Base-by-base conservation (phyloP, 2,888 invertebrate species). In the Cremastobaeus sp. region DNA sequence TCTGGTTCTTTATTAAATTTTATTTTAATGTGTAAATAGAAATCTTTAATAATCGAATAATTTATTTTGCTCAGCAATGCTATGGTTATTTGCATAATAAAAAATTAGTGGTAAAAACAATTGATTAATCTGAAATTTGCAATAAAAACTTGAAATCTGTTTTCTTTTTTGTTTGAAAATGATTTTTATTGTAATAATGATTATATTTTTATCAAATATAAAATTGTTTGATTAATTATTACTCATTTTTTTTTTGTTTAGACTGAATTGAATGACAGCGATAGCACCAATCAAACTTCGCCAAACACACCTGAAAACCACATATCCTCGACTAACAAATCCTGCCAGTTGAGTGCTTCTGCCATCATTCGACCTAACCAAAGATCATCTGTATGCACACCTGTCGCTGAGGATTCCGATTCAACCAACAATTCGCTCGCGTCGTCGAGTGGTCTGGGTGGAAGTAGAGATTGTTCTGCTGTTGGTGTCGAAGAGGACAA, bases 401-500 rank as follows among this genome's bases (percentile, higher is more conserved):
- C 86, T 12, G 80, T 87, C 5, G 87, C 87, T 25, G 89, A 89
- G 50, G 89, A 89, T 74, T 89, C 89, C 1, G 88, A 89, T 69
- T 89, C 89, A 2, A 89, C 89, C 3, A 90, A 90, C 79, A 90
- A 90, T 84, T 91, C 91, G 1, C 78, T 91, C 30, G 90, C 91
- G 6, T 91, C 91, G 1, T 91, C 91, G 68, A 91, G 90, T 69
- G 89, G 90, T 1, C 85, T 89, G 2, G 88, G 87, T 14, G 88
- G 88, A 1, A 88, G 88, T 76, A 84, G 88, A 17, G 88, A 88
- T 72, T 88, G 87, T 69, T 85, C 86, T 1, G 88, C 88, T 9
- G 89, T 89, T n/a, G 89, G 90, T 4, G 87, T 89, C 20, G 90
- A 90, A n/a, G 90, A 91, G 50, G 92, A 92, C 50, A 91, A 90